Evolutionary conservation across 2,888 invertebrate species (phyloP).

Genomic region (Andrena dorsata): DNA sequence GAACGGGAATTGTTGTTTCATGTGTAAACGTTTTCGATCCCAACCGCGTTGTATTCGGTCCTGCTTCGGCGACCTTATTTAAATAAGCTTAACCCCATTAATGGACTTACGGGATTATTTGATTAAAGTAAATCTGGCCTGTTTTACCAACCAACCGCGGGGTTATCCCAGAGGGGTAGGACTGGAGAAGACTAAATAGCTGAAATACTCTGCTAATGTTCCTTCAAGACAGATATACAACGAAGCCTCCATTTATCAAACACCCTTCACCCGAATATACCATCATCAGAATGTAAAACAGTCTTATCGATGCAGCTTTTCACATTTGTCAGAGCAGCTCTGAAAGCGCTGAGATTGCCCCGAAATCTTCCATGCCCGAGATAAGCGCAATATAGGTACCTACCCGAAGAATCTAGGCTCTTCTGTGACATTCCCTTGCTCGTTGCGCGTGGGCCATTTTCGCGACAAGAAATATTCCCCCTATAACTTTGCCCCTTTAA

Average conservation of each 20-base stretch:
- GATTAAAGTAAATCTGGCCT: conserved; percentile 19
- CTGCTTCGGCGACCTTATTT: conserved; percentile 5
- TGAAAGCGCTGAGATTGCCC: no score
- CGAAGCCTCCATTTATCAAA: no score
- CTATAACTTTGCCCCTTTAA: not conserved
- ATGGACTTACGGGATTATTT: conserved; percentile 31
- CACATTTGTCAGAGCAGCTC: no score
- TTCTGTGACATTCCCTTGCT: not conserved
- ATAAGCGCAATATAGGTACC: no score
- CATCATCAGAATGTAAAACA: no score
- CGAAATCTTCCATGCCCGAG: no score
- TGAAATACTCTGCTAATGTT: no score
- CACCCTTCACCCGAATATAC: no score
- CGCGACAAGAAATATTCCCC: conserved; percentile 11
- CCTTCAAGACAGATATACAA: no score
- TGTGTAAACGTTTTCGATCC: conserved; percentile 39
- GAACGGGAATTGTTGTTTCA: conserved; percentile 36
- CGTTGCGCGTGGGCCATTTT: not conserved
- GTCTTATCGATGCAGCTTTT: no score
- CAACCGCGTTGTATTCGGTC: not conserved
- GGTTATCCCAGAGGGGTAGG: not conserved
- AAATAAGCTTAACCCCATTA: conserved; percentile 10
- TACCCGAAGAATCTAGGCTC: no score
- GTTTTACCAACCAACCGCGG: not conserved
- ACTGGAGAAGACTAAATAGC: no score